Evolutionary conservation across 2,113 vertebrate genomes (phyloP).

Genomic region (Chlamydotis undulata): DNA sequence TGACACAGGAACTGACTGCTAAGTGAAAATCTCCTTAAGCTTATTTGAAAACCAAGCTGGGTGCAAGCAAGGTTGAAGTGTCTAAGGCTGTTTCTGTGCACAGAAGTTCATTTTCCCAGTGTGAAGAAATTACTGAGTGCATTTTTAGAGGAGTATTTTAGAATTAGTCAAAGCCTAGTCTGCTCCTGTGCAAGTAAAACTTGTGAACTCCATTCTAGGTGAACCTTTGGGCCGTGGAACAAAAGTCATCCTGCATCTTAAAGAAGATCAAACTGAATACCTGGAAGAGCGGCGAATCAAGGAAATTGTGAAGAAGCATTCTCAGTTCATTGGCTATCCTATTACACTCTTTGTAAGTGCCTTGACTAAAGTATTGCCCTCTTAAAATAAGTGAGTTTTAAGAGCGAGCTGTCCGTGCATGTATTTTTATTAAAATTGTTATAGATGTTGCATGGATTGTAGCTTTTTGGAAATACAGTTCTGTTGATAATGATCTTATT

Average conservation of each 20-base stretch:
- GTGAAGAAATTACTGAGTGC: accelerated
- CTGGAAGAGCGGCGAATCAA: constrained; percentile 83
- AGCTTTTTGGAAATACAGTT: accelerated
- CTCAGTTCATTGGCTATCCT: constrained; percentile 86
- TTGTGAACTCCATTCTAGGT: constrained; percentile 1
- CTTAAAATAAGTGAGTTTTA: accelerated
- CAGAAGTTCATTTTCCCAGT: accelerated
- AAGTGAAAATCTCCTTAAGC: accelerated
- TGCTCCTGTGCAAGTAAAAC: not conserved
- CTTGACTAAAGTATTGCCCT: accelerated
- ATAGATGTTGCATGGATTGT: accelerated
- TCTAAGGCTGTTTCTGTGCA: accelerated
- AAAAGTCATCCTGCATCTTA: constrained; percentile 84
- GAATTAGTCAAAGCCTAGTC: not conserved
- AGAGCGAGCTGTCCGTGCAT: accelerated
- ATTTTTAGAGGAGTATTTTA: accelerated
- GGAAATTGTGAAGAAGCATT: constrained; percentile 87
- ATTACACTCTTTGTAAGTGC: constrained; percentile 82
- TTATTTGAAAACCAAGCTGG: accelerated
- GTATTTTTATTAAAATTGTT: too few species aligned
- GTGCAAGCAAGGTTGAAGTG: accelerated
- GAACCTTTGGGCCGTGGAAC: constrained; percentile 84
- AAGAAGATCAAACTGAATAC: constrained; percentile 85
- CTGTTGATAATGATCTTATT: accelerated
- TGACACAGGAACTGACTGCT: accelerated